Evolutionary conservation across 2,888 invertebrate species (phyloP).

Genomic region (Willowsia nigromaculata): DNA sequence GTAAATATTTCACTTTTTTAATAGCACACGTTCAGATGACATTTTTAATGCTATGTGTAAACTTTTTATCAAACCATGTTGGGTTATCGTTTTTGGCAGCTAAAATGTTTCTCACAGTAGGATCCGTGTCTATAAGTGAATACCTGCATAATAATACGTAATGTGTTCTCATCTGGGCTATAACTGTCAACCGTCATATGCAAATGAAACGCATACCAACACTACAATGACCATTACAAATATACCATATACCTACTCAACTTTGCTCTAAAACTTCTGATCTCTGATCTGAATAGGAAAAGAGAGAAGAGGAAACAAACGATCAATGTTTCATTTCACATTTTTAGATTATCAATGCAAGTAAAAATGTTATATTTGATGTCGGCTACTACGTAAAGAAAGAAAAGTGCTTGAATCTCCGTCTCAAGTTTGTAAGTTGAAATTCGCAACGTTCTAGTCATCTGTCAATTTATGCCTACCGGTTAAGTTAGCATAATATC

Average conservation of each 20-base stretch:
- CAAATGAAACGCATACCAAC: background rate
- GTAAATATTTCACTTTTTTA: constrained; percentile 16
- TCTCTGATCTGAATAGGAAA: background rate
- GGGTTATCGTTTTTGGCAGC: constrained; percentile 50
- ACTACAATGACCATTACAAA: background rate
- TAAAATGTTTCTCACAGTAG: constrained; percentile 57
- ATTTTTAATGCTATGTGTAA: background rate
- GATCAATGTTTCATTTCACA: too few relatives aligned
- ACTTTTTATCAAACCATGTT: constrained; percentile 21
- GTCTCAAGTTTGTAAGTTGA: too few relatives aligned
- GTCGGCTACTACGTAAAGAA: too few relatives aligned
- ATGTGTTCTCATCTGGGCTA: constrained; percentile 14
- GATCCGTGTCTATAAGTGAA: constrained; percentile 24
- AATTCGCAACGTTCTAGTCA: too few relatives aligned
- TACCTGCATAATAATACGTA: background rate
- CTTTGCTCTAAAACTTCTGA: constrained; percentile 1
- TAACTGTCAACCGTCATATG: background rate
- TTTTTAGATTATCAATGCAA: too few relatives aligned
- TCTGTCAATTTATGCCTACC: too few relatives aligned
- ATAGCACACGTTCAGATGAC: constrained; percentile 32
- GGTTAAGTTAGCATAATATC: too few relatives aligned
- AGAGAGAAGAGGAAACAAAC: background rate
- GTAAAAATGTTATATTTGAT: too few relatives aligned
- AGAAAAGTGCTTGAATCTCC: too few relatives aligned
- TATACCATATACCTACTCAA: background rate